Evolutionary conservation across 1,140 invertebrate genomes (phyloP), one percentile per base, ranked within the genome.

Genomic region (Lithobius niger): DNA sequence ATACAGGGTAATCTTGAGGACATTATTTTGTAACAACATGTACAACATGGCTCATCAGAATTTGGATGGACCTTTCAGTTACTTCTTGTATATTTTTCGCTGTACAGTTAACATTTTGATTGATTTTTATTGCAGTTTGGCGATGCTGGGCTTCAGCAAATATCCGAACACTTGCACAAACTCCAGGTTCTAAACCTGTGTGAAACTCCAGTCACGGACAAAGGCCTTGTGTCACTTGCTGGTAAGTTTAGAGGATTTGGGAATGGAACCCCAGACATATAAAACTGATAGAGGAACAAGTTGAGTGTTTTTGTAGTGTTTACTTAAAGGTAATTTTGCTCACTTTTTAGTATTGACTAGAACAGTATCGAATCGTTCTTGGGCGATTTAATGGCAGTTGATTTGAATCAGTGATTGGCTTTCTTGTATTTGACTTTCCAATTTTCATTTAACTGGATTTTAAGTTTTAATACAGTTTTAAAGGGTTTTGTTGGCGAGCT

Each of bases 121-220:
- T n/a, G 31, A 53, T 21, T 40, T n/a, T 19, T 15, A 16, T 4
- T 70, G 36, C 77, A 89, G 74, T 90, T 91, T 73, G 86, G 85
- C 27, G 87, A 91, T 65, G 73, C 76, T 48, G 88, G 88, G 19
- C 71, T 90, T 42, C 79, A 86, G 66, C 71, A 88, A 61, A 86
- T 91, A 57, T 84, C 83, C 24, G 87, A 91, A 66, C 86, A 90
- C 67, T 71, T 91, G 19, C 82, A 82, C 42, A 82, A 85, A 61
- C 69, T 91, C 48, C 86, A 90, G 69, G 86, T 88, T 3, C 72
- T 91, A 2, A 91, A 91, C 66, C 74, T 91, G 13, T 90, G 86
- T 71, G 88, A 91, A 68, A 91, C 88, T 6, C 85, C 84, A 1
- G 84, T 90, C 2, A 87, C 86, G 1, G 86, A 91, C 63, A 85